Percentiles rank a stretch among this genome's conserved stretches.
Conservation (phyloP, 2,888 invertebrate genomes). For the Nymphalis urticae region DNA sequence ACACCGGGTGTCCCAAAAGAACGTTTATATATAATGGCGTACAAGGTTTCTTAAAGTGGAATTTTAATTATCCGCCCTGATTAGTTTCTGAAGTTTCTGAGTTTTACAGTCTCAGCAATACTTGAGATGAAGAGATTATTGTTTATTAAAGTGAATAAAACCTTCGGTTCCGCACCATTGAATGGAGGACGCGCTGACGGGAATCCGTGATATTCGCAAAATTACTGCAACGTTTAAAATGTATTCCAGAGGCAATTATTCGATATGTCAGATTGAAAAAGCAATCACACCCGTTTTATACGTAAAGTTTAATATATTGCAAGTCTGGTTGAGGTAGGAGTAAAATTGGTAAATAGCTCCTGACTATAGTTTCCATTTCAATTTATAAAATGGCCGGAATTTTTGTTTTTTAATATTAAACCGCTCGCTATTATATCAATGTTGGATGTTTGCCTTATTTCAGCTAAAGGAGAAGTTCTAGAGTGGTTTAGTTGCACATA, state of each 20-base stretch:
- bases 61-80: background rate
- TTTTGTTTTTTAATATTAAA: too few species aligned
- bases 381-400: too few species aligned
- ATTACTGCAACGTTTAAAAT: slow-evolving; percentile 17
- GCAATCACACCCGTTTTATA: background rate
- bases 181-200: background rate
- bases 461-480: too few species aligned
- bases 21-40: too few species aligned
- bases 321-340: background rate
- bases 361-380: too few species aligned
- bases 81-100: background rate
- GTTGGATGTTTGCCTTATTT: too few species aligned
- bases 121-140: background rate
- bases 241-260: slow-evolving; percentile 19
- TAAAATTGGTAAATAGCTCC: background rate
- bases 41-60: too few species aligned
- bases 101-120: background rate
- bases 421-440: too few species aligned
- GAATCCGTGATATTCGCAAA: slow-evolving; percentile 9
- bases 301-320: background rate
- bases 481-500: too few species aligned
- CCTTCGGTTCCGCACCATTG: background rate
- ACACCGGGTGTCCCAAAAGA: too few species aligned
- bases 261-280: slow-evolving; percentile 23
- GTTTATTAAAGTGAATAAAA: background rate